phyloP scores from a whole-genome alignment of 2,888 invertebrate species.

The Entomobrya multifasciata region DNA sequence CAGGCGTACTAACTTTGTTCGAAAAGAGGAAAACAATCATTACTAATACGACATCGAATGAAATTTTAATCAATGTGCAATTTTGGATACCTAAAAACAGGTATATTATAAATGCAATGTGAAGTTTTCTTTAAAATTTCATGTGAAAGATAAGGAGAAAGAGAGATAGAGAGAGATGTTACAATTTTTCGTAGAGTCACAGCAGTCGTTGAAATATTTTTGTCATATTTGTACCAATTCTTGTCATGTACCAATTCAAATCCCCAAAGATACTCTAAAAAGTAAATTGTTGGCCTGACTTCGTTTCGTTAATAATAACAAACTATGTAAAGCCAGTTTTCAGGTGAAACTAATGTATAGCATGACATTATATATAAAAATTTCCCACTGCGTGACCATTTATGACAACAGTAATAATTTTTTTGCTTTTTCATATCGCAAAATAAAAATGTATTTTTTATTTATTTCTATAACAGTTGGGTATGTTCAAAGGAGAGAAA shows the following conservation, averaged over 20 bases:
- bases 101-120: constrained; percentile 10
- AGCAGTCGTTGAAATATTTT: constrained; percentile 43
- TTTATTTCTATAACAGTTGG: too few species aligned
- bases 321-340: constrained; percentile 24
- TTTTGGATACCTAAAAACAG: constrained; percentile 31
- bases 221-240: constrained; percentile 28
- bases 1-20: constrained; percentile 1
- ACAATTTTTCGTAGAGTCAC: constrained; percentile 17
- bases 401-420: neutral
- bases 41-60: neutral
- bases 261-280: too few species aligned
- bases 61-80: constrained; percentile 43
- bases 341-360: constrained; percentile 4
- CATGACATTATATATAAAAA: neutral
- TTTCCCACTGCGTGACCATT: constrained; percentile 25
- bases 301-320: constrained; percentile 14
- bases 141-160: too few species aligned
- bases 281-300: constrained; percentile 16
- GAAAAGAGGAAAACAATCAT: constrained; percentile 29
- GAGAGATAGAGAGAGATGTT: too few species aligned
- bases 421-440: neutral
- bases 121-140: too few species aligned
- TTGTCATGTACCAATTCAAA: constrained; percentile 1
- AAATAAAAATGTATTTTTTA: neutral
- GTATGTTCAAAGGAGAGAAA: neutral